Evolutionary conservation across 2,113 vertebrate species (phyloP), one percentile per base, ranked within the genome.

Genomic region (Melospiza georgiana): DNA sequence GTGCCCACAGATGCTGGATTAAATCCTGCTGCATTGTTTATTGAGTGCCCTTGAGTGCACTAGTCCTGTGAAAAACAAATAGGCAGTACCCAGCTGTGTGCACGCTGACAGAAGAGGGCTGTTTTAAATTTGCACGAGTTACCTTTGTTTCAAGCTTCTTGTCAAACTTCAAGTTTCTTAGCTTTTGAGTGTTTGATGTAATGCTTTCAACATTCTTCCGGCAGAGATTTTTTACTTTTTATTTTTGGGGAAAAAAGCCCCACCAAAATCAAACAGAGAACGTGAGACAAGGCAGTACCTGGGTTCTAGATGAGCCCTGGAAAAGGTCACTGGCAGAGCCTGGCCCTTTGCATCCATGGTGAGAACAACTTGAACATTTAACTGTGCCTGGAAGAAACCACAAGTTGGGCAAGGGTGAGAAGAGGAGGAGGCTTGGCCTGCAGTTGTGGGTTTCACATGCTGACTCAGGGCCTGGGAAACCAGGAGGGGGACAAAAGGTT

Each of bases 51-150:
- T 84, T n/a, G 49, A 93, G 82, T 35, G 27, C 39, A 31, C 21
- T 30, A 48, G 21, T 30, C 55, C 22, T 94, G 94, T 89, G 89
- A 95, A 95, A 97, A 89, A 81, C 46, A 94, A 95, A 94, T 21
- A 90, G 31, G 39, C 52, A 23, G 35, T 13, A 35, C 55, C 13
- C 43, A 44, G 69, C 1, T 73, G 55, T 39, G 9, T 8, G 15
- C 33, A 52, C 31, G 12, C n/a, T 43, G 27, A 76, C 27, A 77
- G 55, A 63, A 67, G 46, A 73, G 43, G 17, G 23, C 6, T 22
- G 13, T 22, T 73, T 62, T 18, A 58, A 80, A 66, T 62, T 76
- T 86, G 31, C 24, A 44, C 2, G 4, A 44, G 9, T 27, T 84
- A 78, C 23, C 33, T 80, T 62, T 71, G 21, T 44, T 85, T 73